Evolutionary conservation across 2,797 vertebrate species (phyloP), one percentile per base, ranked within the genome.

Genomic region (Notoglanidium macrostoma): DNA sequence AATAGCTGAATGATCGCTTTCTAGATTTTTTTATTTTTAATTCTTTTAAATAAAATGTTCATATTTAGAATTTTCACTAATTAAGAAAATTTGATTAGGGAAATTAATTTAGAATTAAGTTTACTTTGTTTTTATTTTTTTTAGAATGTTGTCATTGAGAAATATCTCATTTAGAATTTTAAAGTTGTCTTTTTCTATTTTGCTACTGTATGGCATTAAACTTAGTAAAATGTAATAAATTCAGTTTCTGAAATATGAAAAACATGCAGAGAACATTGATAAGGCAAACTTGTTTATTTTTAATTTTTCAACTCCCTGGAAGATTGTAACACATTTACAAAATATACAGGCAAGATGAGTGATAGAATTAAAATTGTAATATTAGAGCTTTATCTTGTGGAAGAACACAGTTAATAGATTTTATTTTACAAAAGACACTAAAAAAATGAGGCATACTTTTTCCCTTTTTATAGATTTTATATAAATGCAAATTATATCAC

Each of bases 311-410:
- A 81, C 40, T 95, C 92, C 94, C 93, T 93, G 90, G 91, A 88
- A 90, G 88, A 89, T 89, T 88, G 93, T 92, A 92, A 92, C 92
- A 94, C 93, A 94, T 95, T 94, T 95, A 95, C 93, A 78, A 57
- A 78, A 78, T 78, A 32, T 55, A 26, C 76, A 96, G 77, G 29
- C 19, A 57, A 5, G 26, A 10, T 5, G 76, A 79, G 10, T 23
- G 26, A 26, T 2, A 80, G 55, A 44, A 80, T 80, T 44, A 59
- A 79, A 59, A 7, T 26, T 4, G 2, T 9, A 55, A 55, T 32
- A 12, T 40, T 40, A 79, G 9, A 55, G n/a, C 17, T 49, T 72
- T 68, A 68, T 2, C 14, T 21, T 55, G n/a, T 78, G n/a, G 51
- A 78, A 55, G 29, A 78, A 77, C 3, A 49, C 40, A 73, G 11